Base-by-base conservation (phyloP, 2,797 vertebrate genomes). In the Gorsachius magnificus region DNA sequence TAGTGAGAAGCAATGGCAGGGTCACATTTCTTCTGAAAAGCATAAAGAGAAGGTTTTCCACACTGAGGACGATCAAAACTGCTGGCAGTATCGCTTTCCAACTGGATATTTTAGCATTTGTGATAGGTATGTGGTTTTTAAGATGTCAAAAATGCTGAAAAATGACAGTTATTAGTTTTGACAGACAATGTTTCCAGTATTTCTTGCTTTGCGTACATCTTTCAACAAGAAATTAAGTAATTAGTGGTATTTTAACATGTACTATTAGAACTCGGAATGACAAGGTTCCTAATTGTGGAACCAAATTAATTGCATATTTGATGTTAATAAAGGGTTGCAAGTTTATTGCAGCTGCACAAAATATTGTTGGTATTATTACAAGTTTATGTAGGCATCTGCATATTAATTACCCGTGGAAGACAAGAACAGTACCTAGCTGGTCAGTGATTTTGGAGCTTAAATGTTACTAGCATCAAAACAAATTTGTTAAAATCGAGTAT, bases 51-150 rank as follows among this genome's bases (percentile, higher is more conserved):
- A 99, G 92, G 99, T 99, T 94, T 99, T 99, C 97, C 99, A 99
- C 97, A 99, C 99, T 0, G 99, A 99, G 93, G 99, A 99, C 0
- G 99, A 99, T 96, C 99, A 99, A 96, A 99, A 99, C 97, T 99
- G 99, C 97, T 99, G 99, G 99, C 99, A 99, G 97, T 99, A 99
- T 97, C 99, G 99, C 93, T 99, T 99, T 94, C 99, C 99, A 83
- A 99, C 99, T 0, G 99, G 99, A 61, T 98, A 97, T 96, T 99
- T 99, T 97, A 99, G 97, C 98, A 98, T 99, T 97, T 99, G 99
- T 94, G 99, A 99, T 95, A 98, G 99, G 99, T 99, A 97, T 63
- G 98, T 89, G n/a, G 35, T 10, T 43, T 79, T n/a, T n/a, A 36
- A 82, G 31, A 22, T 66, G 6, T 28, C 25, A 72, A 66, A 76